Conservation (phyloP, 2,888 invertebrate genomes). For the Pherbina coryleti region DNA sequence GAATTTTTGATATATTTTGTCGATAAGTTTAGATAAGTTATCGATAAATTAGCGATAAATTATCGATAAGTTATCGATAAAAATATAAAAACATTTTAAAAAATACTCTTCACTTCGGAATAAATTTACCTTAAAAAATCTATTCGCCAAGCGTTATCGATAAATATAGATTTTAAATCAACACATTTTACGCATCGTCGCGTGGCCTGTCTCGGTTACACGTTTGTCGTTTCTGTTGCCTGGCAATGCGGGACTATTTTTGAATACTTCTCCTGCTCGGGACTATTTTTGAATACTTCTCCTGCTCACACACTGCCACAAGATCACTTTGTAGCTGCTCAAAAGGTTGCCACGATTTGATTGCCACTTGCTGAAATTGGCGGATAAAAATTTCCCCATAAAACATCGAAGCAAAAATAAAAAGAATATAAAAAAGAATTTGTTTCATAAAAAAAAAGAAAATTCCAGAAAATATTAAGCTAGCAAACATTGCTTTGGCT, state of each 20-base stretch:
- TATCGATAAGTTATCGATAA: no score
- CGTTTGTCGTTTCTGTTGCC: not conserved
- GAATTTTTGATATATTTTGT: no score
- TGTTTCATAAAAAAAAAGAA: not conserved
- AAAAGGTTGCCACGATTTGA: conserved; percentile 13
- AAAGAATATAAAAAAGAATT: conserved; percentile 52
- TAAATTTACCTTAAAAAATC: no score
- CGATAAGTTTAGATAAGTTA: no score
- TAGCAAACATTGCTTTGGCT: not conserved
- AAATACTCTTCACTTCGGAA: no score
- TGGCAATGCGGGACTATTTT: not conserved
- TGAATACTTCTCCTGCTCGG: no score
- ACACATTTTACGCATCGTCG: no score
- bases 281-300: not conserved
- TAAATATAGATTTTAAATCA: no score
- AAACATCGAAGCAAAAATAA: conserved; percentile 50
- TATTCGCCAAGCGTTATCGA: no score
- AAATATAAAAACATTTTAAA: no score
- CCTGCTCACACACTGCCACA: not conserved
- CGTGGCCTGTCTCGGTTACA: not conserved
- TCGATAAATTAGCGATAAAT: no score
- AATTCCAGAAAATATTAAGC: conserved; percentile 17
- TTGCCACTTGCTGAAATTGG: conserved; percentile 36
- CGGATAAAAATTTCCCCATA: conserved; percentile 49
- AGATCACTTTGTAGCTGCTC: not conserved